phyloP scores from a whole-genome alignment of 1,140 invertebrate species.

The Bombus huntii region DNA sequence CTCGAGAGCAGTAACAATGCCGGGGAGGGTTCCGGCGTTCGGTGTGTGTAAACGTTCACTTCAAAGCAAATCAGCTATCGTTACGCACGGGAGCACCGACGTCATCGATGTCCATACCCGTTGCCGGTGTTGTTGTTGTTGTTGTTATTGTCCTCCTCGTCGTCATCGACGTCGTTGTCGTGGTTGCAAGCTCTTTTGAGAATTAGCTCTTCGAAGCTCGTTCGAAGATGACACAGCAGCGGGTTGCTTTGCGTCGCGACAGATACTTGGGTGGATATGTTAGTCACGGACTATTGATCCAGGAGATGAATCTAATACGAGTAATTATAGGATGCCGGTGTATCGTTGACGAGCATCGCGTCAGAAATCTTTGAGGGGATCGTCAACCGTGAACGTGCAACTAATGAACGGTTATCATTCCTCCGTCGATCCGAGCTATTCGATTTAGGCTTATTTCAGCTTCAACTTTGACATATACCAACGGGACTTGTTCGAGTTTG shows the following conservation, averaged over 20 bases:
- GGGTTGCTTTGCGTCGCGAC: slow-evolving; percentile 24
- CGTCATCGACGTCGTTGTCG: background rate
- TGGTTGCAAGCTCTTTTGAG: slow-evolving; percentile 47
- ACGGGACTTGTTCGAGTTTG: too few species aligned
- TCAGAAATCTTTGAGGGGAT: slow-evolving; percentile 20
- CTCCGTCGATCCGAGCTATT: background rate
- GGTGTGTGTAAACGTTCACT: slow-evolving; percentile 64
- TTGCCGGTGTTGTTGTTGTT: slow-evolving; percentile 16
- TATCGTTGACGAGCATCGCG: slow-evolving; percentile 13
- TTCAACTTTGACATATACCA: background rate
- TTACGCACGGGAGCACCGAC: slow-evolving; percentile 63
- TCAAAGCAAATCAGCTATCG: slow-evolving; percentile 65
- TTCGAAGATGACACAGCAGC: slow-evolving; percentile 7
- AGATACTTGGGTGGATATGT: slow-evolving; percentile 7
- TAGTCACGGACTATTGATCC: slow-evolving; percentile 33
- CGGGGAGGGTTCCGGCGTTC: slow-evolving; percentile 39
- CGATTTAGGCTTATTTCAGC: background rate
- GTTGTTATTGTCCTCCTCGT: slow-evolving; percentile 2
- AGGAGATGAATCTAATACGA: slow-evolving; percentile 13
- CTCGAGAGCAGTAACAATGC: slow-evolving; percentile 46
- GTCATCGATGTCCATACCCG: slow-evolving; percentile 50
- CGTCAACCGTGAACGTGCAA: slow-evolving; percentile 4
- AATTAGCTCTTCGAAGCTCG: slow-evolving; percentile 47
- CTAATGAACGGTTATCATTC: slow-evolving; percentile 9
- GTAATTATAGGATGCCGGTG: slow-evolving; percentile 29